A percentile compares a stretch with the other conserved stretches of the same genome.
Evolutionary conservation across 2,113 vertebrate genomes (phyloP).

Genomic region (Lathamus discolor): DNA sequence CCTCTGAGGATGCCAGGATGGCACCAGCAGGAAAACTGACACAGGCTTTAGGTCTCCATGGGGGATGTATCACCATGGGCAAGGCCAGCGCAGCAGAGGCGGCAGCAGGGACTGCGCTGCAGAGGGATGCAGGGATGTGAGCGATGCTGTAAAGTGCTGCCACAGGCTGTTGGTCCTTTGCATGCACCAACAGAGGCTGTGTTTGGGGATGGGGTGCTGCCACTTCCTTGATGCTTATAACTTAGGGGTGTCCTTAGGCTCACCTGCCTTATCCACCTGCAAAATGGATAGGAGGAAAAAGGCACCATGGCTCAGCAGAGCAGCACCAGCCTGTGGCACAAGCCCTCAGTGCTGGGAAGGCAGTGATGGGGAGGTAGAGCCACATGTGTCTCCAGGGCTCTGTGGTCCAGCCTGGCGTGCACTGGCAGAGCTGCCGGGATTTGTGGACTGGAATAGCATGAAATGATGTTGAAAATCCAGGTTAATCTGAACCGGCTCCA

Average conservation of each 20-base stretch:
- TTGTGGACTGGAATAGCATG: constrained; percentile 48
- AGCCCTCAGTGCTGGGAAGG: background rate
- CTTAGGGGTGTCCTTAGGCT: background rate
- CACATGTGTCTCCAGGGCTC: background rate
- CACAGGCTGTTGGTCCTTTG: background rate
- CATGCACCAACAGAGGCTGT: accelerated
- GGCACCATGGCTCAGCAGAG: accelerated
- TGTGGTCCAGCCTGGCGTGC: background rate
- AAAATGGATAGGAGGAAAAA: background rate
- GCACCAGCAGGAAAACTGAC: background rate
- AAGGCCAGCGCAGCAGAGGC: background rate
- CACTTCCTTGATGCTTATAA: background rate
- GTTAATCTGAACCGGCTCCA: constrained; percentile 31
- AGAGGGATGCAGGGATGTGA: background rate
- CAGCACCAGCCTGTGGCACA: background rate
- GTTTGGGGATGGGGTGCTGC: background rate
- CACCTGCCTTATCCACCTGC: background rate
- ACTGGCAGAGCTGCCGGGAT: background rate
- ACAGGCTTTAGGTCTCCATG: background rate
- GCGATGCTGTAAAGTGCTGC: background rate
- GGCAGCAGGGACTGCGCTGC: background rate
- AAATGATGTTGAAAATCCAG: constrained; percentile 43
- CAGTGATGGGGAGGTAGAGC: background rate
- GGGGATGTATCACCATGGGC: background rate
- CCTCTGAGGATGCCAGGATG: background rate